Evolutionary conservation across 2,888 invertebrate species (phyloP).

Genomic region (Digitonthophagus gazella): DNA sequence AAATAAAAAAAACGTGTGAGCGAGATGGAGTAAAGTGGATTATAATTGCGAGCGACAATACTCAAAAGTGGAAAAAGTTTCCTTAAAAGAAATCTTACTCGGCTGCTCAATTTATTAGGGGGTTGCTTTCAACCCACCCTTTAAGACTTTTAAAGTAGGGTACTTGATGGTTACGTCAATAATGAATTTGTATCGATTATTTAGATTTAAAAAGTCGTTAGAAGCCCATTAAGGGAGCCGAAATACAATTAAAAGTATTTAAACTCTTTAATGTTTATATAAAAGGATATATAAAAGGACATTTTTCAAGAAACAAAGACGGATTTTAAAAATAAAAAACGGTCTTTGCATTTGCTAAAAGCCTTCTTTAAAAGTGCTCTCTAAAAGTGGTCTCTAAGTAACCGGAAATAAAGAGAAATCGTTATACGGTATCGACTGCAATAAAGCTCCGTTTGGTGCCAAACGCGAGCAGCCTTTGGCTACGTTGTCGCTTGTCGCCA

Average conservation of each 20-base stretch:
- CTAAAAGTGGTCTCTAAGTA: not conserved
- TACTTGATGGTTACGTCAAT: not conserved
- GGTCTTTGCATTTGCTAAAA: too few relatives aligned
- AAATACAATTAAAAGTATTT: not conserved
- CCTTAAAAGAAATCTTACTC: not conserved
- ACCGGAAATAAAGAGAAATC: not conserved
- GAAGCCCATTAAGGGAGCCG: not conserved
- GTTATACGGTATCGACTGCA: not conserved
- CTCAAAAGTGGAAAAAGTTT: not conserved
- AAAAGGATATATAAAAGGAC: too few relatives aligned
- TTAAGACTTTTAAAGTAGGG: not conserved
- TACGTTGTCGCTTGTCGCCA: not conserved
- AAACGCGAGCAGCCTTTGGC: not conserved
- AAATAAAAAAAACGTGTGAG: not conserved
- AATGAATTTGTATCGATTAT: not conserved
- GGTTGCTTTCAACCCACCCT: not conserved
- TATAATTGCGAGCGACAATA: not conserved
- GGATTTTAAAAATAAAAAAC: too few relatives aligned
- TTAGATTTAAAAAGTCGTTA: not conserved
- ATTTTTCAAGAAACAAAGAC: too few relatives aligned
- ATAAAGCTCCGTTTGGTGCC: not conserved
- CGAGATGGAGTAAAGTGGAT: not conserved
- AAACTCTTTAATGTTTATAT: too few relatives aligned
- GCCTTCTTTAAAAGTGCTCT: too few relatives aligned
- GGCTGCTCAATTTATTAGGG: not conserved